Conservation (phyloP, 2,888 invertebrate species). For the Anagyrus pseudococci region DNA sequence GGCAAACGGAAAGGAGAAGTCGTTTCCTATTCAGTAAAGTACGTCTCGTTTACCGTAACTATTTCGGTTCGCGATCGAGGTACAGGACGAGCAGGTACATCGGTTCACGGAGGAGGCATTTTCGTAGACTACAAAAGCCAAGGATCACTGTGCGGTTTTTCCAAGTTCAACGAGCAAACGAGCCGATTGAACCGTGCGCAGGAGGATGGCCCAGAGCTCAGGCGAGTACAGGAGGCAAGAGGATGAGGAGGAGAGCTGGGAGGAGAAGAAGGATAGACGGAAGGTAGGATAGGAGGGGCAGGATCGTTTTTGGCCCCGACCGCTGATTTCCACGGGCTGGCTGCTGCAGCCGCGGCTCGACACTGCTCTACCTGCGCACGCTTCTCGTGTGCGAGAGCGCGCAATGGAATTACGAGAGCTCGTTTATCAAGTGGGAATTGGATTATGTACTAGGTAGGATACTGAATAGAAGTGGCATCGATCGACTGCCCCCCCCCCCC, state of each 20-base stretch:
- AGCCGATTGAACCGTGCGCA: background rate
- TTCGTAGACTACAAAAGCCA: conserved; percentile 22
- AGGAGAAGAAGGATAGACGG: no score
- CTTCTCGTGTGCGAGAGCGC: conserved; percentile 12
- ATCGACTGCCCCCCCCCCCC: no score
- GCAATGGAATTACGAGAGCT: conserved; percentile 41
- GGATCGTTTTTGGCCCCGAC: conserved; percentile 37
- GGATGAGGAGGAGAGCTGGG: no score
- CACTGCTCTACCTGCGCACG: background rate
- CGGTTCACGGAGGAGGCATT: conserved; percentile 19
- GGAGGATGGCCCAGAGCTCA: background rate
- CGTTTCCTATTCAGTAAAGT: conserved; percentile 41
- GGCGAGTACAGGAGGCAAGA: no score
- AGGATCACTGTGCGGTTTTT: conserved; percentile 15
- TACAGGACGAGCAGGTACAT: conserved; percentile 42
- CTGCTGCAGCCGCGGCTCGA: background rate
- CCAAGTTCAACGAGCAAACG: conserved; percentile 12
- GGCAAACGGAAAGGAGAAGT: conserved; percentile 11
- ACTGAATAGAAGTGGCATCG: conserved; percentile 42
- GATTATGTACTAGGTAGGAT: conserved; percentile 40
- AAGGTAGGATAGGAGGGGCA: background rate
- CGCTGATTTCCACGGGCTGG: conserved; percentile 34
- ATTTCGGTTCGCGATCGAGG: conserved; percentile 48
- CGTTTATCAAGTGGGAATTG: conserved; percentile 44
- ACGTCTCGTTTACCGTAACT: conserved; percentile 43